Base-by-base conservation (phyloP, 2,113 vertebrate species). In the Verasper variegatus region DNA sequence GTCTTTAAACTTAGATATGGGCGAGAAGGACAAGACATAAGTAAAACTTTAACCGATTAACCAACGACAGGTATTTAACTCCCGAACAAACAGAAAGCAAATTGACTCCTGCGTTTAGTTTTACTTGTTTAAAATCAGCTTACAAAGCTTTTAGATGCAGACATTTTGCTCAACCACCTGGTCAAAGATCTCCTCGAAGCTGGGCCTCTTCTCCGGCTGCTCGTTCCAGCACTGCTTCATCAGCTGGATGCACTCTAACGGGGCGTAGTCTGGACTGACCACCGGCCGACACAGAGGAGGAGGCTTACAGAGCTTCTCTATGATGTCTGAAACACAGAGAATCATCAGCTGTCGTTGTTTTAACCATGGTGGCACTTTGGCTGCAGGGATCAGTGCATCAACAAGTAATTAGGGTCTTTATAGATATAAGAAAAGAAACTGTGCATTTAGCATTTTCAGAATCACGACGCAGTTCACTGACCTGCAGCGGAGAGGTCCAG, bases 201-300 rank as follows among this genome's bases (percentile, higher is more conserved):
- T 37, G 1, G 87, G 94, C 35, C 95, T 92, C 74, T 89, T 92
- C 18, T 95, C 95, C 0, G 93, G 93, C 68, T 94, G 91, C 66
- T 96, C 95, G 6, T 86, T 93, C 95, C 95, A 96, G 87, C 95
- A 95, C 49, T 91, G 92, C 23, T 94, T 95, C 94, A 95, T 95
- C 65, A 96, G 85, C 66, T 95, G 91, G 81, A 96, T 95, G 61
- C 95, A 95, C 81, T 95, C 95, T 17, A 92, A 20, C 0, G 95
- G 95, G 23, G 95, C 94, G 1, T 85, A 92, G 75, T 95, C 94
- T 0, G 90, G 83, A 60, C 92, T 92, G 49, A 96, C 93, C 68
- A 89, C 57, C 0, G 95, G 95, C 0, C 95, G 93, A 31, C 92
- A 95, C 82, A 96, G 71, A 21, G 95, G 95, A 24, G 94, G 93